Conservation (phyloP, 2,113 vertebrate genomes). For the Isurus oxyrinchus region DNA sequence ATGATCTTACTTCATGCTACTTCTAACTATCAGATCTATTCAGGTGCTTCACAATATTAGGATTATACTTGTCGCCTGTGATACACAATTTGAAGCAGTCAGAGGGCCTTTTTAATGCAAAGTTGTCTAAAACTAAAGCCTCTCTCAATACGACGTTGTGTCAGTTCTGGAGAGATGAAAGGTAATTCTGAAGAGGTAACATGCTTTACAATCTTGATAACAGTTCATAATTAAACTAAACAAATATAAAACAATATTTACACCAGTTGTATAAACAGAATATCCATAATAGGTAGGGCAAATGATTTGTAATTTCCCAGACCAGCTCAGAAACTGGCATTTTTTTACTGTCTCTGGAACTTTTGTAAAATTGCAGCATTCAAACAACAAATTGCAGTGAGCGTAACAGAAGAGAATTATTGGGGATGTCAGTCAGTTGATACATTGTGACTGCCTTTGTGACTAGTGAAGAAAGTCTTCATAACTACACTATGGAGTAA, state of each 20-base stretch:
- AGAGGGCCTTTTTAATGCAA: no score
- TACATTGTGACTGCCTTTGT: background rate
- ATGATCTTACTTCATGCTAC: no score
- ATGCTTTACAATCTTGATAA: no score
- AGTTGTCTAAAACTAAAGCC: no score
- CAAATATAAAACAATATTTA: no score
- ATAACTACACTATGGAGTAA: background rate
- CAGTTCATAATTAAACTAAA: no score
- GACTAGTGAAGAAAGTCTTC: background rate
- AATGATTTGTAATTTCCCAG: background rate
- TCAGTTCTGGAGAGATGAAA: no score
- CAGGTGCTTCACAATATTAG: background rate
- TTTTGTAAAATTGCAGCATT: no score
- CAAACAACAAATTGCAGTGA: background rate
- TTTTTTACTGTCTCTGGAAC: background rate
- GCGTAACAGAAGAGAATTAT: background rate
- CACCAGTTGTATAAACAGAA: no score
- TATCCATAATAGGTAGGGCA: no score
- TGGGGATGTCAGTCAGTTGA: background rate
- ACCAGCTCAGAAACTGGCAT: background rate
- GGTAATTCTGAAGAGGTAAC: no score
- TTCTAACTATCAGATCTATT: background rate
- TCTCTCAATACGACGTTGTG: no score
- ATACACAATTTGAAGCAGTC: background rate
- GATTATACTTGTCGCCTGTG: background rate